Conservation (phyloP, 2,888 invertebrate genomes). For the Xiphydria camelus region DNA sequence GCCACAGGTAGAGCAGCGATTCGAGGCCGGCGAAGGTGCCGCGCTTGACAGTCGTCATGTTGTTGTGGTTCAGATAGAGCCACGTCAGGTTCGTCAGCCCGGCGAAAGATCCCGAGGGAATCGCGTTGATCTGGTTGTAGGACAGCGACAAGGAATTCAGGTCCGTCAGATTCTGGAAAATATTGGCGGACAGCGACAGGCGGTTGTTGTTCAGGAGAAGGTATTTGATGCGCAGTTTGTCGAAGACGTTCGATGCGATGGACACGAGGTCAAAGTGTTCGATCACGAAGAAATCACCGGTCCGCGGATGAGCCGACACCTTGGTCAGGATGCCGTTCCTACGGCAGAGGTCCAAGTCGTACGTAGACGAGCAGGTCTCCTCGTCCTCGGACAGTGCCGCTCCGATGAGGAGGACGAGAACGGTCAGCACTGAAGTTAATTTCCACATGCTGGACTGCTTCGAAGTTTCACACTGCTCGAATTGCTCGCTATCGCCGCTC, state of each 20-base stretch:
- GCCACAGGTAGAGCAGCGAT: conserved; percentile 37
- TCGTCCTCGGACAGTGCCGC: conserved; percentile 3
- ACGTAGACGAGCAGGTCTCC: conserved; percentile 11
- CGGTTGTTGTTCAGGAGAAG: conserved; percentile 27
- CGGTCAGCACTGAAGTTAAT: no score
- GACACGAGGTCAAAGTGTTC: conserved; percentile 23
- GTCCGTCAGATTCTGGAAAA: conserved; percentile 51
- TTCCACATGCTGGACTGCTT: no score
- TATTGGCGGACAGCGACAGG: conserved; percentile 39
- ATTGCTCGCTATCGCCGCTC: no score
- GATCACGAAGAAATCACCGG: conserved; percentile 15
- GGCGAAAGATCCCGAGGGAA: conserved; percentile 53
- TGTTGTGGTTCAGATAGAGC: conserved; percentile 54
- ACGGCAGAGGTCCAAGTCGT: conserved; percentile 23
- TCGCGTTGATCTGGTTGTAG: conserved; percentile 47
- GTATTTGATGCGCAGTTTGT: conserved; percentile 20
- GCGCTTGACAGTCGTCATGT: conserved; percentile 45
- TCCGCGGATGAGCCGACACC: conserved; percentile 18
- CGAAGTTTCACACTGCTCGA: no score
- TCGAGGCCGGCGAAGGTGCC: conserved; percentile 20
- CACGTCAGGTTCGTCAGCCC: conserved; percentile 52
- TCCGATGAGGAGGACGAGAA: no score
- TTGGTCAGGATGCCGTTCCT: conserved; percentile 20
- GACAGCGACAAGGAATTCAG: conserved; percentile 53
- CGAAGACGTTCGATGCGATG: conserved; percentile 25